phyloP scores from a whole-genome alignment of 1,140 invertebrate genomes.

The Armadillidium nasatum region DNA sequence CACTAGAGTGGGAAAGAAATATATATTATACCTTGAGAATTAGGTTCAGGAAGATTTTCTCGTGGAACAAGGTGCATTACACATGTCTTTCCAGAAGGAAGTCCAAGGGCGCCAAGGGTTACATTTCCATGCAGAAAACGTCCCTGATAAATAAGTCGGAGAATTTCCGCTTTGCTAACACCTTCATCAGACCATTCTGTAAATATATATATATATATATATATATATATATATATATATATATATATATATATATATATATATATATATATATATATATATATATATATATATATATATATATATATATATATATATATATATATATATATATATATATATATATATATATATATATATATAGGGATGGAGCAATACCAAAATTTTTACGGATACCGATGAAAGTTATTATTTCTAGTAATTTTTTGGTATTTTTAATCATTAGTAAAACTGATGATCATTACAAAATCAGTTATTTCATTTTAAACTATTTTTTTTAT shows the following conservation, averaged over 20 bases:
- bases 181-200: conserved; percentile 58
- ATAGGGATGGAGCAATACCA: too few relatives aligned
- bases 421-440: too few relatives aligned
- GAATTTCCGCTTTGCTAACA: conserved; percentile 91
- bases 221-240: conserved; percentile 26
- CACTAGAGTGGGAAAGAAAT: too few relatives aligned
- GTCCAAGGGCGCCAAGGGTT: conserved; percentile 90
- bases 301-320: conserved; percentile 34
- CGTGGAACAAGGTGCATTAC: conserved; percentile 99
- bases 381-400: too few relatives aligned
- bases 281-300: conserved; percentile 28
- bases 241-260: not conserved
- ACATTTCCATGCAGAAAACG: conserved; percentile 99
- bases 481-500: too few relatives aligned
- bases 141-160: conserved; percentile 98
- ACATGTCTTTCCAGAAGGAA: conserved; percentile 93
- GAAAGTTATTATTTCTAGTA: too few relatives aligned
- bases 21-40: conserved; percentile 68
- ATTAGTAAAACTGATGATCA: too few relatives aligned
- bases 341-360: not conserved
- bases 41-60: conserved; percentile 97
- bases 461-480: too few relatives aligned
- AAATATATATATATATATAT: conserved; percentile 43
- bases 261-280: conserved; percentile 18
- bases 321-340: conserved; percentile 1